These are phyloP conservation scores for Penaeus indicus DNA, from an alignment of 1,140 invertebrate species.

Conservation along the genomic window DNA sequence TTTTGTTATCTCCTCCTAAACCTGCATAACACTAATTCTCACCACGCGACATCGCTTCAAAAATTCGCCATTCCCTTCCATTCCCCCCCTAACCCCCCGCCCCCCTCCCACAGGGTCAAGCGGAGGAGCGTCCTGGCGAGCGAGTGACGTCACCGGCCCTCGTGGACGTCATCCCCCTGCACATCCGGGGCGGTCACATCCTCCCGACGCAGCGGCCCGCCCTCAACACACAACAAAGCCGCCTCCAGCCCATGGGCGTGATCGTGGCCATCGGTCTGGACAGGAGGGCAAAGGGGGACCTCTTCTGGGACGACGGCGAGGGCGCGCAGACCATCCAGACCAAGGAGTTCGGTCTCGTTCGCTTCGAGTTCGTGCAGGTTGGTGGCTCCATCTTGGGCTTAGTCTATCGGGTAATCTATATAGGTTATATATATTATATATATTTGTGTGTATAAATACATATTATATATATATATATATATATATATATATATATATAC, in stretches of 20 bases:
- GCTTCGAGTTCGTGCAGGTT: slow-evolving; percentile 53
- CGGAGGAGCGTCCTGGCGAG: slow-evolving; percentile 52
- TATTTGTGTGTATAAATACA: slow-evolving; percentile 1
- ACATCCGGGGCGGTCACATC: slow-evolving; percentile 70
- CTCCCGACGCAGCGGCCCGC: slow-evolving; percentile 70
- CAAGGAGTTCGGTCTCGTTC: slow-evolving; percentile 27
- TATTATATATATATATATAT: too few relatives aligned
- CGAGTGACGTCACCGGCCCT: slow-evolving; percentile 27
- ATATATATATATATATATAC: background rate
- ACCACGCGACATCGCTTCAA: too few relatives aligned
- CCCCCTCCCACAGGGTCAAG: slow-evolving; percentile 27
- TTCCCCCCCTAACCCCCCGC: background rate
- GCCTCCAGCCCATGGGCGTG: slow-evolving; percentile 50
- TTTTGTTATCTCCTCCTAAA: too few relatives aligned
- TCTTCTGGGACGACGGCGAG: slow-evolving; percentile 67
- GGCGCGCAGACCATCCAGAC: background rate
- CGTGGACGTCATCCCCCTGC: slow-evolving; percentile 43
- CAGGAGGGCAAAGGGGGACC: slow-evolving; percentile 50
- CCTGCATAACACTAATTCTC: too few relatives aligned
- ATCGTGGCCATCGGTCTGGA: slow-evolving; percentile 61
- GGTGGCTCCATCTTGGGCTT: background rate
- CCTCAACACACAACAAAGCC: slow-evolving; percentile 67
- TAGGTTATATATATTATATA: background rate
- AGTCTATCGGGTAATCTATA: background rate
- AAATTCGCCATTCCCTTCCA: too few relatives aligned